Percentiles rank a stretch among this genome's conserved stretches.
Conservation (phyloP, 30 jellyfish, hydroid and myxozoan genomes). For the Hydractinia echinata region DNA sequence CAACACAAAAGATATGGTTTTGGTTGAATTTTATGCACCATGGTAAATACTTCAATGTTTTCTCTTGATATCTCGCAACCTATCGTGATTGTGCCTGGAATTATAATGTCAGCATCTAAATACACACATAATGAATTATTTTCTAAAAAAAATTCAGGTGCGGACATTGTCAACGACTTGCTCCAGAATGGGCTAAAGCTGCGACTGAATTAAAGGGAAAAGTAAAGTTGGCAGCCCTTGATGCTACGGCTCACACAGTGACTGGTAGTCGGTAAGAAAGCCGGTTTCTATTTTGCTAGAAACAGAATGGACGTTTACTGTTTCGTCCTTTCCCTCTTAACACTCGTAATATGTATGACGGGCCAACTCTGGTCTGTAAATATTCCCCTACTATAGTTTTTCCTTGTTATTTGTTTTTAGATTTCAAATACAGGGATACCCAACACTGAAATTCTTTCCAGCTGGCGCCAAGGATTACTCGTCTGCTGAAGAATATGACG, state of each 20-base stretch:
- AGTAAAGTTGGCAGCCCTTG: conserved; percentile 81
- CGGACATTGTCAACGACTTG: conserved; percentile 91
- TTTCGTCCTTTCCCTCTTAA: background rate
- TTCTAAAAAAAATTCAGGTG: conserved; percentile 49
- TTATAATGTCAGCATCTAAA: background rate
- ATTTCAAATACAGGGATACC: conserved; percentile 76
- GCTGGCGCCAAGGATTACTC: conserved; percentile 77
- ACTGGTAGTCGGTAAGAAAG: conserved; percentile 45
- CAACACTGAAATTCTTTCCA: conserved; percentile 77
- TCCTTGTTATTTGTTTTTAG: background rate
- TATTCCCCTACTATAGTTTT: background rate
- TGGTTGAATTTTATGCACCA: conserved; percentile 96
- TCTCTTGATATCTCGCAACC: background rate
- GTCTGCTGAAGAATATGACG: conserved; percentile 72
- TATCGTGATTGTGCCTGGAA: background rate
- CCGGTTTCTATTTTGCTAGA: background rate
- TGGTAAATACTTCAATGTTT: conserved; percentile 44
- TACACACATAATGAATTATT: background rate
- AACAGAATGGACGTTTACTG: background rate
- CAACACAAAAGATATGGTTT: conserved; percentile 67
- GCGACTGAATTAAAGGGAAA: conserved; percentile 87
- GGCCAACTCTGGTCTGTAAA: background rate
- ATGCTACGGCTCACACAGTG: conserved; percentile 76
- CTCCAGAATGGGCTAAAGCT: conserved; percentile 98
- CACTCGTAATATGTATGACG: background rate